These are phyloP conservation scores for Hypocryptadius cinnamomeus DNA, from an alignment of 2,113 vertebrate species.

Conservation along the genomic window DNA sequence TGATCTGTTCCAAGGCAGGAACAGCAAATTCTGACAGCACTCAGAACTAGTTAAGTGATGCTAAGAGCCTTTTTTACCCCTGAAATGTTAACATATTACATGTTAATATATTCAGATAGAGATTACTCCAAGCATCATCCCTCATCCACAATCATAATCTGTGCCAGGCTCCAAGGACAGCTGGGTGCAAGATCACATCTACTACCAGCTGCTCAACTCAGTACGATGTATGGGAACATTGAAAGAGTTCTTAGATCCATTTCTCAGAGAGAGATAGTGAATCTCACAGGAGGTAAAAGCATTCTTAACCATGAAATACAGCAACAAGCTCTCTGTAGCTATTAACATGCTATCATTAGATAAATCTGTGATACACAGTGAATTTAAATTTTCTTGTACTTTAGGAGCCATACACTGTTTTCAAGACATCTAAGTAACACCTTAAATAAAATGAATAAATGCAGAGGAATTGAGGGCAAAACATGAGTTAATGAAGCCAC, in stretches of 20 bases:
- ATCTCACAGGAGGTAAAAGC: neutral
- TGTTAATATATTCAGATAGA: neutral
- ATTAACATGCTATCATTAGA: neutral
- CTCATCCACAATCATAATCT: neutral
- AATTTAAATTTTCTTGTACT: neutral
- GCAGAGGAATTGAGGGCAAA: neutral
- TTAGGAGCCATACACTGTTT: neutral
- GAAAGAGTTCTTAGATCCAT: neutral
- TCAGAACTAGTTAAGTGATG: neutral
- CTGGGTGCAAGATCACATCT: neutral
- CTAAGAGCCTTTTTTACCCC: neutral
- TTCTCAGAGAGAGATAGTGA: neutral
- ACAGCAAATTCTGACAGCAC: neutral
- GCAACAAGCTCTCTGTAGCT: neutral
- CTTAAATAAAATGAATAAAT: neutral
- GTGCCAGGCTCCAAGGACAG: neutral
- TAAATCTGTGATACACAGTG: neutral
- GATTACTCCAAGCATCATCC: neutral
- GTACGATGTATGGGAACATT: accelerated
- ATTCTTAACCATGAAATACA: neutral
- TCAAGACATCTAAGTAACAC: neutral
- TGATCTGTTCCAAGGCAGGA: neutral
- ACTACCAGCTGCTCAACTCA: neutral
- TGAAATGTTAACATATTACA: neutral
- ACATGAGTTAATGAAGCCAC: neutral